Conservation (phyloP, 2,888 invertebrate genomes). For the Amorpha juglandis region DNA sequence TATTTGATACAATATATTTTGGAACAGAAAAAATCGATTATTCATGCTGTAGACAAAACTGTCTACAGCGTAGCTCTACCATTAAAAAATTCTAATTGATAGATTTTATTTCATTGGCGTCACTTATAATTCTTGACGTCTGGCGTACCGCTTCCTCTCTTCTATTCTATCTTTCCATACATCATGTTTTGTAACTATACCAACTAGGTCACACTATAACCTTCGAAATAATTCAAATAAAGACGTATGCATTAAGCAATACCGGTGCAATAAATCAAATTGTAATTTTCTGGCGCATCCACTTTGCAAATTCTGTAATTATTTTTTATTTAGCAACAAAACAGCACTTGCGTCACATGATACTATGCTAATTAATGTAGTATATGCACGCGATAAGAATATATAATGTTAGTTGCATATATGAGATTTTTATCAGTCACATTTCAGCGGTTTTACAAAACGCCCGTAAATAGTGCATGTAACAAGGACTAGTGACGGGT, state of each 20-base stretch:
- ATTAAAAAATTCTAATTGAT: too few species aligned
- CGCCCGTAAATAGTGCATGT: constrained; percentile 19
- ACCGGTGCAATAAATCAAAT: constrained; percentile 42
- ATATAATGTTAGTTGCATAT: constrained; percentile 7
- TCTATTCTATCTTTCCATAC: too few species aligned
- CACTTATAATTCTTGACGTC: too few species aligned
- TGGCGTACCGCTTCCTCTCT: too few species aligned
- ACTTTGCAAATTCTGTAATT: constrained; percentile 40
- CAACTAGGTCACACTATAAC: too few species aligned
- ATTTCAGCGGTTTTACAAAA: constrained; percentile 16
- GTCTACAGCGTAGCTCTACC: too few species aligned
- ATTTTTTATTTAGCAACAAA: constrained; percentile 34
- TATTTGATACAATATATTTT: too few species aligned
- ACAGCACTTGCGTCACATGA: constrained; percentile 22
- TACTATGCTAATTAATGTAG: constrained; percentile 13
- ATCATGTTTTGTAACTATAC: too few species aligned
- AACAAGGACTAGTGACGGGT: neutral
- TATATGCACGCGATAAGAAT: constrained; percentile 17
- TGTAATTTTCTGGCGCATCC: constrained; percentile 36
- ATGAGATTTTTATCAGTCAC: constrained; percentile 18
- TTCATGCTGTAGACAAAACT: too few species aligned
- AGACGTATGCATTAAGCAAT: constrained; percentile 28
- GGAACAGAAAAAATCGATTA: too few species aligned
- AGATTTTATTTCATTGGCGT: too few species aligned
- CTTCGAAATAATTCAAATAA: too few species aligned